A percentile compares a stretch with the other conserved stretches of the same genome.
These are phyloP conservation scores for Limnodromus scolopaceus DNA, from an alignment of 2,797 vertebrate species.

Conservation along the genomic window DNA sequence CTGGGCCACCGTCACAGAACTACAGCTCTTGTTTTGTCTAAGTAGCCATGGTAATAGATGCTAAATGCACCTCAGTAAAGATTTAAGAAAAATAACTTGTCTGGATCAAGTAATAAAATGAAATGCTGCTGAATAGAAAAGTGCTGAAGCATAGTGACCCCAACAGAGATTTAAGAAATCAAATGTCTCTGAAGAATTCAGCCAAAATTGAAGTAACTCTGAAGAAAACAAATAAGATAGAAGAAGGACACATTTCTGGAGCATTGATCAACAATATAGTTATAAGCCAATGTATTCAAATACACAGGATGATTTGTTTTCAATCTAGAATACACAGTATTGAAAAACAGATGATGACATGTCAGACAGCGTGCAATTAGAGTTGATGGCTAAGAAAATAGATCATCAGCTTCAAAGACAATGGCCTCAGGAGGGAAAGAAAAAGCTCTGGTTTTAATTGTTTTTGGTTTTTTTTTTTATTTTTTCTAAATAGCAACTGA, in stretches of 20 bases:
- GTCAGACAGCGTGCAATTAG: neutral
- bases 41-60: neutral
- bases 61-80: slow-evolving; percentile 2
- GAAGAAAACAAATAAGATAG: slow-evolving; percentile 32
- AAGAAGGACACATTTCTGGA: neutral
- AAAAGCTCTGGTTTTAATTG: neutral
- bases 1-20: neutral
- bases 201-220: slow-evolving; percentile 4
- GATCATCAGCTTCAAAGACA: neutral
- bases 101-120: slow-evolving; percentile 32
- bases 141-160: slow-evolving; percentile 34
- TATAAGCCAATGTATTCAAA: neutral
- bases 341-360: neutral
- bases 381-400: neutral
- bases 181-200: neutral
- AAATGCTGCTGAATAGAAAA: slow-evolving; percentile 43
- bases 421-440: neutral
- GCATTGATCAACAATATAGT: neutral
- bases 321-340: neutral
- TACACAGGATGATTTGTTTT: neutral
- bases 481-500: neutral
- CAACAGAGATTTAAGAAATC: slow-evolving; percentile 42
- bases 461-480: neutral
- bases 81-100: slow-evolving; percentile 24
- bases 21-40: neutral